These are phyloP conservation scores for Salminus brasiliensis DNA, from an alignment of 2,113 vertebrate species.

Conservation along the genomic window DNA sequence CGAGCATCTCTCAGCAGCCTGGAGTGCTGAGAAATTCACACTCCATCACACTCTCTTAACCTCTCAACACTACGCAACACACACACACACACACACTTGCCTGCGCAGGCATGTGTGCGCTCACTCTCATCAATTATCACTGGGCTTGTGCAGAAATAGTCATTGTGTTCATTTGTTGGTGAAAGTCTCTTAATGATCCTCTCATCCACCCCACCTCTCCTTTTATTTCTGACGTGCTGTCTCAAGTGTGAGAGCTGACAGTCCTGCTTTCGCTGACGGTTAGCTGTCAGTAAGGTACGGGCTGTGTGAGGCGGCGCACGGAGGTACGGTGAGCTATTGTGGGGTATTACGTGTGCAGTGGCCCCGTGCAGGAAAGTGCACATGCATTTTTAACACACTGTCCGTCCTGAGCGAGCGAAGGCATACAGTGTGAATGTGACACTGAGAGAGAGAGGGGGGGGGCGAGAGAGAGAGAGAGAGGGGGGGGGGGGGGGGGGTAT, in stretches of 20 bases:
- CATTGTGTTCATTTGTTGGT: not conserved
- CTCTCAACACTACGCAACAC: conserved; percentile 15
- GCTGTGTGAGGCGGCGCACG: too few relatives aligned
- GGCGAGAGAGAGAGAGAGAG: not conserved
- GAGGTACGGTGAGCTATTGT: too few relatives aligned
- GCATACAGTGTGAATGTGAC: not conserved
- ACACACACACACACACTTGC: conserved; percentile 18
- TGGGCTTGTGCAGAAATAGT: not conserved
- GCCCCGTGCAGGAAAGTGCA: not conserved
- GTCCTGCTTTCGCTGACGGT: not conserved
- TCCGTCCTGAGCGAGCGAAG: not conserved
- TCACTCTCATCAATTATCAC: conserved; percentile 4
- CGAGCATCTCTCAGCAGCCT: not conserved
- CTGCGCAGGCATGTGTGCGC: not conserved
- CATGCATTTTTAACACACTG: not conserved
- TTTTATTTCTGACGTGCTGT: not conserved
- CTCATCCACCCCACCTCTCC: not conserved
- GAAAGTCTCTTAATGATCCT: not conserved
- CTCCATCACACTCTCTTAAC: conserved; percentile 37
- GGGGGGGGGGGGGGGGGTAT: not conserved
- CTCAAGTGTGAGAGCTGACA: not conserved
- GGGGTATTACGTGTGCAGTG: not conserved
- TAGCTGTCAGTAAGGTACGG: not conserved
- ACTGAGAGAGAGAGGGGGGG: not conserved
- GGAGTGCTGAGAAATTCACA: conserved; percentile 7